Percentiles rank a stretch among this genome's conserved stretches.
Evolutionary conservation across 1,140 invertebrate genomes (phyloP).

Genomic region (Cydia strobilella): DNA sequence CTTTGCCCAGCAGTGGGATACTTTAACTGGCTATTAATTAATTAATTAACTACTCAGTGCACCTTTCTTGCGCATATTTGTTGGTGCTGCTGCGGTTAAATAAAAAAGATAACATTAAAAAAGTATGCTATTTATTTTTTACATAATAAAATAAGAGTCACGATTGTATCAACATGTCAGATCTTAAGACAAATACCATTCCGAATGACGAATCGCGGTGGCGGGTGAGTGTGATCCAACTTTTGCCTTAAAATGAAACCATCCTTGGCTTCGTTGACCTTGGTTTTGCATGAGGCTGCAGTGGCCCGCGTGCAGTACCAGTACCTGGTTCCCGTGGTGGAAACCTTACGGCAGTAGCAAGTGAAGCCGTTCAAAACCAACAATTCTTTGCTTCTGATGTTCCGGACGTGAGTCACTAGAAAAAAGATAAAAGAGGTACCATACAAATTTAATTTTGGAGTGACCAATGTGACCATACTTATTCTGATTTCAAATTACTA

Average conservation of each 20-base stretch:
- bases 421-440: not conserved
- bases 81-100: too few species aligned
- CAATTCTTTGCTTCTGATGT: not conserved
- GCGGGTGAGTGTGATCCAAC: slow-evolving; percentile 8
- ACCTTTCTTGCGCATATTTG: too few species aligned
- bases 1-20: too few species aligned
- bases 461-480: too few species aligned
- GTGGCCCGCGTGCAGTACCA: not conserved
- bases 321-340: not conserved
- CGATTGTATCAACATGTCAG: not conserved
- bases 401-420: too few species aligned
- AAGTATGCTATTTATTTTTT: too few species aligned
- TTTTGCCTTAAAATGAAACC: not conserved
- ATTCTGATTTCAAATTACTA: too few species aligned
- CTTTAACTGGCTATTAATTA: too few species aligned
- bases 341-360: not conserved
- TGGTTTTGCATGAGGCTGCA: not conserved
- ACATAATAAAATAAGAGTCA: too few species aligned
- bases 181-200: not conserved
- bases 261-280: not conserved
- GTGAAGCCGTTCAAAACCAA: not conserved
- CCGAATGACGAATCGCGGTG: not conserved
- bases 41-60: too few species aligned
- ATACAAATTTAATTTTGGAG: too few species aligned
- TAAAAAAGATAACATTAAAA: too few species aligned